Evolutionary conservation across 1,140 invertebrate genomes (phyloP), one percentile per base, ranked within the genome.

Genomic region (Lordiphosa collinella): DNA sequence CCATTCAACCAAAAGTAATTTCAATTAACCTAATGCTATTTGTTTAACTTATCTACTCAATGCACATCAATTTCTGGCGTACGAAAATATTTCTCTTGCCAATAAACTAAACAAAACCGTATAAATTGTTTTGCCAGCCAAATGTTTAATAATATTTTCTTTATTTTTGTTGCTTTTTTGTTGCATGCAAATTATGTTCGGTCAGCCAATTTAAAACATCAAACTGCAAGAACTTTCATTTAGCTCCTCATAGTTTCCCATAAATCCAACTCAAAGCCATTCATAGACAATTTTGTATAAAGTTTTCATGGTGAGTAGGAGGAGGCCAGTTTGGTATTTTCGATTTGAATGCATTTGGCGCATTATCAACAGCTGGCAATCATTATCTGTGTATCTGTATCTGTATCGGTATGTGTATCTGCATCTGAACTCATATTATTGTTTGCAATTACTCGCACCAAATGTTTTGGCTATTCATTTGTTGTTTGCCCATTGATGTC

Each of bases 401-500:
- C 32, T 8, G 37, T 40, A 49, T 49, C 34, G 29, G 31, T 36
- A 56, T 65, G 25, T 25, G 46, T 29, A 41, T 51, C 46, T 44
- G 37, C 25, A 61, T 68, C 64, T 64, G 53, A 49, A 58, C 52
- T 60, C 53, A 54, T 66, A 82, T 67, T 80, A 62, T 67, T 71
- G 41, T 44, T 63, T 75, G 76, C 71, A 82, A 80, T 80, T 80
- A 80, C 61, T 71, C 65, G 71, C 66, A 59, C 70, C 70, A 56
- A 67, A 80, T 71, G 57, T 58, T 82, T 75, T 41, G 55, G 38
- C 57, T 54, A 59, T 71, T 75, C 65, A 80, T 65, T 74, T 80
- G 69, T 29, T 54, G 74, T 36, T 44, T 49, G 50, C 34, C 34
- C 34, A 55, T 57, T 51, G 36, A 41, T 49, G 53, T 51, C 25